Conservation (phyloP, 2,888 invertebrate species). For the Acrocera orbiculus region DNA sequence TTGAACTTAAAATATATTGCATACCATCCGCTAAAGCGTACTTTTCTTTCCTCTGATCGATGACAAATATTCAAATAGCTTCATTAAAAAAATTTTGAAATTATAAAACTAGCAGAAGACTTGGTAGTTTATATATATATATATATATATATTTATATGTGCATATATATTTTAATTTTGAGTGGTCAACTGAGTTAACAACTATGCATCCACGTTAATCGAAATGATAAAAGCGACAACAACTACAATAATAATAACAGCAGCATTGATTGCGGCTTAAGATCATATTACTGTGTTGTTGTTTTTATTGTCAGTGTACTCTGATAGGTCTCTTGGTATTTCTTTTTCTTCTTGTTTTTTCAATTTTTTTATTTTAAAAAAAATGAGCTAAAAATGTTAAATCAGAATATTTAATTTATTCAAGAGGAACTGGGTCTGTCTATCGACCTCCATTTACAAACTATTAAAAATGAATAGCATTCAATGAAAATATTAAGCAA, state of each 20-base stretch:
- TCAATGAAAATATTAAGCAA: too few species aligned
- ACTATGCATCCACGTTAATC: too few species aligned
- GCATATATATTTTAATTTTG: too few species aligned
- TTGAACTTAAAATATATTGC: neutral
- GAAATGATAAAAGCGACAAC: too few species aligned
- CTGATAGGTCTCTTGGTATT: too few species aligned
- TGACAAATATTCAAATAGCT: conserved; percentile 6
- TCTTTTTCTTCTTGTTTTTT: conserved; percentile 3
- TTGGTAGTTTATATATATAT: too few species aligned
- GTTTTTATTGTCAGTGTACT: conserved; percentile 5
- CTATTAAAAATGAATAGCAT: too few species aligned
- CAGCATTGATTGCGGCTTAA: conserved; percentile 4
- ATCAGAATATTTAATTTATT: conserved; percentile 5
- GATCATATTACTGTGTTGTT: conserved; percentile 4
- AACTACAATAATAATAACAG: too few species aligned
- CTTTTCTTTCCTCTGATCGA: too few species aligned
- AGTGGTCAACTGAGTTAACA: too few species aligned
- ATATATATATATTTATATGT: too few species aligned
- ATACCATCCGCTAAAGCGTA: neutral
- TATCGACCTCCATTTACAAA: conserved; percentile 5
- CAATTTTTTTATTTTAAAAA: conserved; percentile 3
- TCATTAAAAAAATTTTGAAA: conserved; percentile 6
- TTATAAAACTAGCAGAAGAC: conserved; percentile 5
- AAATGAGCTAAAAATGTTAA: conserved; percentile 4
- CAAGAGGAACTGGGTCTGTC: conserved; percentile 5